Evolutionary conservation across 2,797 vertebrate genomes (phyloP), one percentile per base, ranked within the genome.

Genomic region (Sciurus carolinensis): DNA sequence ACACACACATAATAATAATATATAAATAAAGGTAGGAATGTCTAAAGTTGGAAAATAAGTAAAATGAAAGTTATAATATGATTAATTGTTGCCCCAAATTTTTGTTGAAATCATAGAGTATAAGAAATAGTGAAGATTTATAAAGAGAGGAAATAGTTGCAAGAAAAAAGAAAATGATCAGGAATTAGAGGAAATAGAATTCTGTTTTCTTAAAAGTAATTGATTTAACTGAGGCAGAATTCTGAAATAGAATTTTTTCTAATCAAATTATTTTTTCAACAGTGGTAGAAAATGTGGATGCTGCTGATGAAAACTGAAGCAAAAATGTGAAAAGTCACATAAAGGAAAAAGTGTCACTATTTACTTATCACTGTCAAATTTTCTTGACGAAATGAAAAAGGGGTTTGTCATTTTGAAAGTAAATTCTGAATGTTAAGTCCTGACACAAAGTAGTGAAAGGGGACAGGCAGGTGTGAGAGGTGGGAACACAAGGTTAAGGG

Each of bases 151-250:
- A 14, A n/a, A 26, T 10, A 42, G 90, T 84, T 84, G 67, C 36
- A 87, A 86, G 26, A 39, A 77, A 81, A 96, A 96, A 64, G 75
- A 64, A 96, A 80, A 18, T 81, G 24, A 95, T 66, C 13, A 66
- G n/a, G 79, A 88, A 59, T 77, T 30, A 66, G 42, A 92, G 72
- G 44, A 95, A 39, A 85, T 36, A 42, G 1, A 67, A 67, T 76
- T 75, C 84, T 44, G 66, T 83, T 80, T 66, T 33, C 76, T 92
- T 67, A 94, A 59, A 76, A 87, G 80, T 80, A 93, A 90, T 33
- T 73, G 42, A 52, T 42, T 89, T 67, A 82, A 42, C 9, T 80
- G 76, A 85, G 39, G 30, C 7, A 92, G 77, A 90, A 87, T 54
- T 88, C 64, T 54, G 26, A 82, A 77, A 75, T 1, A 72, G 52